Percentiles rank a stretch among this genome's conserved stretches.
phyloP scores from a whole-genome alignment of 2,113 vertebrate species.

The Scartelaos histophorus region DNA sequence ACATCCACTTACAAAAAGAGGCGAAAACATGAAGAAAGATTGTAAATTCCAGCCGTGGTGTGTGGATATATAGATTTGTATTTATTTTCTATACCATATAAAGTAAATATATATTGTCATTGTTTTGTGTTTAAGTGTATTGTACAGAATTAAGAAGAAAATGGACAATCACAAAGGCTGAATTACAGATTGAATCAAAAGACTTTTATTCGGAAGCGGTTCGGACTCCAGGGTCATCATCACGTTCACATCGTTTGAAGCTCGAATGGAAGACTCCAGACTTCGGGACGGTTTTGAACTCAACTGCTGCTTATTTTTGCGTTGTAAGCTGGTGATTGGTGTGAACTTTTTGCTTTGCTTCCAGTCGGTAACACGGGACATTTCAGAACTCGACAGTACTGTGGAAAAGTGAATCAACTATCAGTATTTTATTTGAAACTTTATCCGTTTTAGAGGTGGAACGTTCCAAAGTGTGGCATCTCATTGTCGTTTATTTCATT shows the following conservation, averaged over 20 bases:
- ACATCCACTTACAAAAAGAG: constrained; percentile 16
- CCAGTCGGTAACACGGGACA: constrained; percentile 31
- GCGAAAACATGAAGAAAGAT: constrained; percentile 35
- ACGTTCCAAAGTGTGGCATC: neutral
- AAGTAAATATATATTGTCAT: constrained; percentile 72
- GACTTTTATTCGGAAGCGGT: constrained; percentile 30
- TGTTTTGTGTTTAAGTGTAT: constrained; percentile 66
- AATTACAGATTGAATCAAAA: constrained; percentile 24
- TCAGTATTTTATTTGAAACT: neutral
- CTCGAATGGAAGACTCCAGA: constrained; percentile 23
- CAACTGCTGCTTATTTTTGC: constrained; percentile 39
- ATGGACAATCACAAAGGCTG: constrained; percentile 60
- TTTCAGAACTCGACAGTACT: neutral
- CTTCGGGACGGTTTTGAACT: constrained; percentile 25
- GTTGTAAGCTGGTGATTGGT: constrained; percentile 53
- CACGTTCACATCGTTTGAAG: constrained; percentile 23
- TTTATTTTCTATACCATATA: constrained; percentile 79
- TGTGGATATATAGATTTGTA: constrained; percentile 74
- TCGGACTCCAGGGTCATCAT: constrained; percentile 40
- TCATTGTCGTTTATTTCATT: neutral
- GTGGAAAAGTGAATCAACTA: neutral
- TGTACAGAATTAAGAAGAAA: constrained; percentile 61
- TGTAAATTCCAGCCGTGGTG: constrained; percentile 33
- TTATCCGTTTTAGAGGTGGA: neutral
- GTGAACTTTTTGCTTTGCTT: constrained; percentile 63